Evolutionary conservation across 2,797 vertebrate genomes (phyloP).

Genomic region (Melanotaenia boesemani): DNA sequence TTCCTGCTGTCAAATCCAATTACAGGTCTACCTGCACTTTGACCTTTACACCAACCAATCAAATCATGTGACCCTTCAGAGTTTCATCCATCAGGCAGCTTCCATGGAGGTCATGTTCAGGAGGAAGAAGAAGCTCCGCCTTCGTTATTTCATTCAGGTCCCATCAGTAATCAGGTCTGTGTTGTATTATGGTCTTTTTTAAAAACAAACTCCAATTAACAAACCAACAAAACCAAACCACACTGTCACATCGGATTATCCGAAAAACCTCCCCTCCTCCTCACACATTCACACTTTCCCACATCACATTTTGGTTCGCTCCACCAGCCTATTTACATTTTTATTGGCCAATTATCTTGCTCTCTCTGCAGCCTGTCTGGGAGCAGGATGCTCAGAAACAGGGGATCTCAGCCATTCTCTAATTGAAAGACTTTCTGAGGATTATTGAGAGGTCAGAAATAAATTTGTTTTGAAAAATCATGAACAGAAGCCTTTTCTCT

Average conservation of each 20-base stretch:
- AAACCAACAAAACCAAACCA: constrained; percentile 78
- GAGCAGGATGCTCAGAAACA: constrained; percentile 67
- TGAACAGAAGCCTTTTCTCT: constrained; percentile 76
- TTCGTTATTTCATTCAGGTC: constrained; percentile 33
- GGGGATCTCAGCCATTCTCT: constrained; percentile 73
- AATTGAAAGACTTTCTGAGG: constrained; percentile 81
- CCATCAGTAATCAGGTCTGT: constrained; percentile 62
- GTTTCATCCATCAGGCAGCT: constrained; percentile 12
- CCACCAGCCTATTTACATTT: constrained; percentile 82
- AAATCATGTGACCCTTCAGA: constrained; percentile 10
- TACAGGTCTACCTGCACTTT: constrained; percentile 22
- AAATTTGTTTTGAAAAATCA: constrained; percentile 77
- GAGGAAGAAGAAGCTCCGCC: not conserved
- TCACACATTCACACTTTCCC: constrained; percentile 14
- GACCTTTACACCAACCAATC: constrained; percentile 39
- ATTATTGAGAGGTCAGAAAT: constrained; percentile 81
- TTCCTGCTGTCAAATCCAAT: constrained; percentile 47
- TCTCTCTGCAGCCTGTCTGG: constrained; percentile 70
- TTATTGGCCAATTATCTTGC: constrained; percentile 85
- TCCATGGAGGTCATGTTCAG: constrained; percentile 6
- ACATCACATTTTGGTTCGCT: constrained; percentile 78
- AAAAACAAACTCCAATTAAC: constrained; percentile 76
- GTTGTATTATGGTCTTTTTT: constrained; percentile 62
- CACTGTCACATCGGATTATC: constrained; percentile 82
- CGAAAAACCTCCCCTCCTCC: constrained; percentile 44